These are phyloP conservation scores for Carpatolechia fugitivella DNA, from an alignment of 2,888 invertebrate genomes.

Conservation along the genomic window DNA sequence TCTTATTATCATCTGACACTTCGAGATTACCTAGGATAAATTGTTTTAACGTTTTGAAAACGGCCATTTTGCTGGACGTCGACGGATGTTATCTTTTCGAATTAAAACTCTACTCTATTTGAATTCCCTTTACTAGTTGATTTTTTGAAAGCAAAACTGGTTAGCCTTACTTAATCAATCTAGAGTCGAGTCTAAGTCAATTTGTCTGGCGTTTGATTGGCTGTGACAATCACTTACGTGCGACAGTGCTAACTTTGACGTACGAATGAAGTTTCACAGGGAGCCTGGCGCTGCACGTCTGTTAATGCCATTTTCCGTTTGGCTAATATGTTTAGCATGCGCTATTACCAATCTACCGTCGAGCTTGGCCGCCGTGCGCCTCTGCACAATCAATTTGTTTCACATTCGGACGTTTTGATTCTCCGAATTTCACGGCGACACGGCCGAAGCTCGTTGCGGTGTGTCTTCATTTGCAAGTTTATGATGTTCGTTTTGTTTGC, in stretches of 20 bases:
- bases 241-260: conserved; percentile 68
- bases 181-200: conserved; percentile 44
- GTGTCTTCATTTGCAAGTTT: conserved; percentile 66
- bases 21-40: conserved; percentile 75
- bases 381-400: conserved; percentile 75
- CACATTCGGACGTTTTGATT: conserved; percentile 73
- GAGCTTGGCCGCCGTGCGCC: conserved; percentile 58
- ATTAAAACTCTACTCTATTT: conserved; percentile 50
- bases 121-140: conserved; percentile 9
- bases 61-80: conserved; percentile 58
- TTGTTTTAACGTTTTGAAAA: conserved; percentile 73
- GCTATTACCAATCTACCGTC: conserved; percentile 75
- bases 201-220: conserved; percentile 67
- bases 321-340: conserved; percentile 78
- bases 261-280: conserved; percentile 66
- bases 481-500: conserved; percentile 52
- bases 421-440: conserved; percentile 57
- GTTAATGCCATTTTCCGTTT: conserved; percentile 77
- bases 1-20: conserved; percentile 77
- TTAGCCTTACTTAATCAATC: conserved; percentile 49
- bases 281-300: conserved; percentile 55
- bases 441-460: conserved; percentile 54
- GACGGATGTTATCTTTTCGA: conserved; percentile 64
- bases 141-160: conserved; percentile 41
- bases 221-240: conserved; percentile 72